Conservation (phyloP, 1,140 invertebrate species). For the Pseudobourletiella spinata region DNA sequence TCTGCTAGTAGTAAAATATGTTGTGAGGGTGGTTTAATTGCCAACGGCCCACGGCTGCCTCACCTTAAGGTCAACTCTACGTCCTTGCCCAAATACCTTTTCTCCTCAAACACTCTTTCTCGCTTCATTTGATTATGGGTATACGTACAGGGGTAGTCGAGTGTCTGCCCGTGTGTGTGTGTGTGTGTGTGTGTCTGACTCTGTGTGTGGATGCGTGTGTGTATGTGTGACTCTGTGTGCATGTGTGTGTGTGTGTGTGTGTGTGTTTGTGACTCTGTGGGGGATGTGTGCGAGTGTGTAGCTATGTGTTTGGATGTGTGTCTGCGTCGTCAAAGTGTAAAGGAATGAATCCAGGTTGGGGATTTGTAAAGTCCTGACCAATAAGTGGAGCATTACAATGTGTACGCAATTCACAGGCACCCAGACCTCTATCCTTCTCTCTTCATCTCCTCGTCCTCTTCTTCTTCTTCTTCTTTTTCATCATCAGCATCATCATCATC, state of each 20-base stretch:
- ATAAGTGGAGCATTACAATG: slow-evolving; percentile 6
- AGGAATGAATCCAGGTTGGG: too few species aligned
- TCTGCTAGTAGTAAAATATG: slow-evolving; percentile 25
- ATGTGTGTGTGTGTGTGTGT: not conserved
- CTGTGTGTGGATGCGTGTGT: too few species aligned
- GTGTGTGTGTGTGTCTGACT: too few species aligned
- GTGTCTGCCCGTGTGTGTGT: too few species aligned
- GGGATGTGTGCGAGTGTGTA: too few species aligned
- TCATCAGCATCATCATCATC: too few species aligned
- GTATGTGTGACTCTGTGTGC: not conserved
- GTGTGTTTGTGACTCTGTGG: not conserved
- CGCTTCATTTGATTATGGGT: slow-evolving; percentile 26
- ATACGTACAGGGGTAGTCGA: too few species aligned
- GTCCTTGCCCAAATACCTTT: slow-evolving; percentile 35
- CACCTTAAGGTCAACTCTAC: slow-evolving; percentile 35
- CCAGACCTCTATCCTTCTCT: not conserved
- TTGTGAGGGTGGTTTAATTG: slow-evolving; percentile 33
- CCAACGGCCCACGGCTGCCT: slow-evolving; percentile 34
- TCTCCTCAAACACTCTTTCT: slow-evolving; percentile 16
- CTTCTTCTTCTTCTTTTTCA: too few species aligned
- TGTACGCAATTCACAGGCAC: not conserved
- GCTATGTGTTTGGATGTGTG: too few species aligned
- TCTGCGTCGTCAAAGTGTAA: too few species aligned
- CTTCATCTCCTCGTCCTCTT: too few species aligned
- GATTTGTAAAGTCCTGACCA: too few species aligned